These are phyloP conservation scores for Choristoneura fumiferana DNA, from an alignment of 1,140 invertebrate genomes.

Conservation along the genomic window DNA sequence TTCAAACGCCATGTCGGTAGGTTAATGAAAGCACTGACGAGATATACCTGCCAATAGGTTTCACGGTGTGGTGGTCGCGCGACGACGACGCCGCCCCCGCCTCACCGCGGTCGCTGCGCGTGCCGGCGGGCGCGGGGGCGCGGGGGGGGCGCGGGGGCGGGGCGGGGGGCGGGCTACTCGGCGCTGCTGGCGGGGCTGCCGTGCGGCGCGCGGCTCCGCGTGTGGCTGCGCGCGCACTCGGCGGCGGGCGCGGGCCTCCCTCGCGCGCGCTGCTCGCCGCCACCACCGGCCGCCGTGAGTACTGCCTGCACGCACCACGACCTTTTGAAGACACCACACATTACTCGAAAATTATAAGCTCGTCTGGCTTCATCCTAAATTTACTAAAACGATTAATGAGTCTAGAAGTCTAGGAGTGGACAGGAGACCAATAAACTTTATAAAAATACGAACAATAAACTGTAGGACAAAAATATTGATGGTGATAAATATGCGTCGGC, in stretches of 20 bases:
- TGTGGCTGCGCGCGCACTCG: conserved; percentile 86
- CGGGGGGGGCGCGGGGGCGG: too few species aligned
- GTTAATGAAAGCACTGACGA: not conserved
- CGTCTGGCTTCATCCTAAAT: too few species aligned
- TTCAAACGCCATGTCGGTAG: too few species aligned
- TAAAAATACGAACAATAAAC: too few species aligned
- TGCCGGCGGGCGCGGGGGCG: conserved; percentile 83
- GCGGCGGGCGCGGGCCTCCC: conserved; percentile 84
- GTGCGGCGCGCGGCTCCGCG: conserved; percentile 86
- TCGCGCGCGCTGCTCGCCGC: conserved; percentile 83
- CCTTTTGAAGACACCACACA: too few species aligned
- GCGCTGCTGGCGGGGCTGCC: conserved; percentile 76
- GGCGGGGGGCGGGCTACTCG: too few species aligned
- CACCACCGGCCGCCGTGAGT: conserved; percentile 84
- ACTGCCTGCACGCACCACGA: conserved; percentile 18
- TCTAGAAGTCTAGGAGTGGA: too few species aligned
- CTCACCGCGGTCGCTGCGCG: conserved; percentile 75
- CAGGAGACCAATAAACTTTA: too few species aligned
- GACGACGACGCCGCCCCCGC: conserved; percentile 30
- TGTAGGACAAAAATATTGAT: too few species aligned
- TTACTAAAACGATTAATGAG: too few species aligned
- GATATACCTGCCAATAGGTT: conserved; percentile 30
- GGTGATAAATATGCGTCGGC: too few species aligned
- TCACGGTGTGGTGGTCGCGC: conserved; percentile 54
- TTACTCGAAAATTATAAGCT: too few species aligned